These are phyloP conservation scores for Orchestia grillus DNA, from an alignment of 1,140 invertebrate species.

Conservation along the genomic window DNA sequence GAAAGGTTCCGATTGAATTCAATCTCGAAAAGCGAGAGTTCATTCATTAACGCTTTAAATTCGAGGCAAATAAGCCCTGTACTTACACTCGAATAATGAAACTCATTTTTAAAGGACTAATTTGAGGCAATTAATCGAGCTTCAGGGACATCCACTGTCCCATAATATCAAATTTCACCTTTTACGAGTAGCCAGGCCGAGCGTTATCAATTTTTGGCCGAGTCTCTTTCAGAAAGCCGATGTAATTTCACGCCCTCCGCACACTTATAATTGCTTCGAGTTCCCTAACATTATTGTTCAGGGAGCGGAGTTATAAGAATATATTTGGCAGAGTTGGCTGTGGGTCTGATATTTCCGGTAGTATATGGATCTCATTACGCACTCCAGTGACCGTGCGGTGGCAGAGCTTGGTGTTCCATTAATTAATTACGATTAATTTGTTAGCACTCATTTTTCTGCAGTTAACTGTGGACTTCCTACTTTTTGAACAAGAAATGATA, in stretches of 20 bases:
- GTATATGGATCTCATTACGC: neutral
- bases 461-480: neutral
- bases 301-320: neutral
- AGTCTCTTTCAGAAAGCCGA: constrained; percentile 14
- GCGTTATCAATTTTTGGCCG: neutral
- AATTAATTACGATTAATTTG: neutral
- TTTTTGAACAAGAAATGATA: neutral
- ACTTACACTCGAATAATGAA: neutral
- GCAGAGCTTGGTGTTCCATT: neutral
- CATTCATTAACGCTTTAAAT: neutral
- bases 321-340: neutral
- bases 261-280: constrained; percentile 12
- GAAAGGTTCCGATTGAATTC: neutral
- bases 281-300: neutral
- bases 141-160: neutral
- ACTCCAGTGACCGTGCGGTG: neutral
- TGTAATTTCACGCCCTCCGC: constrained; percentile 23
- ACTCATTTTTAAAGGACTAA: neutral
- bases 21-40: neutral
- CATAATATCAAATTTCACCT: constrained; percentile 7
- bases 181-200: neutral
- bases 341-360: neutral
- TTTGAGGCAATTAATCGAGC: neutral
- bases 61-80: neutral
- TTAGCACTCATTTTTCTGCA: neutral